Conservation (phyloP, 2,797 vertebrate genomes). For the Eulemur coronatus region DNA sequence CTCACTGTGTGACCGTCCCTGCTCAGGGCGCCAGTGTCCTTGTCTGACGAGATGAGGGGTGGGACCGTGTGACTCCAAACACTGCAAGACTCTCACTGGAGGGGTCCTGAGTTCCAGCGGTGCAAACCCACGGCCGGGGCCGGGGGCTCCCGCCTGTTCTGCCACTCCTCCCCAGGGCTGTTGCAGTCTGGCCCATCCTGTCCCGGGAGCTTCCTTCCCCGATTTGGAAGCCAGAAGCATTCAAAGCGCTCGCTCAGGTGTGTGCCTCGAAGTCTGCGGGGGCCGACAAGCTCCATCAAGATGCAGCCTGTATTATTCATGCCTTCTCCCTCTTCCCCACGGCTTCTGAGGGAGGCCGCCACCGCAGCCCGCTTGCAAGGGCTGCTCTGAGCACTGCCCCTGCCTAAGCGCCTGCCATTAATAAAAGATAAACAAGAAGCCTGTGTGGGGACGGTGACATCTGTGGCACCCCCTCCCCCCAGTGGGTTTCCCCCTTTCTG, state of each 20-base stretch:
- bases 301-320: constrained; percentile 78
- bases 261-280: constrained; percentile 54
- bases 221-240: constrained; percentile 22
- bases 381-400: constrained; percentile 63
- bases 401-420: constrained; percentile 75
- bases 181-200: not conserved
- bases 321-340: constrained; percentile 49
- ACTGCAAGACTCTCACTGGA: not conserved
- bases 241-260: constrained; percentile 70
- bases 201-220: not conserved
- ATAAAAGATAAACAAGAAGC: constrained; percentile 80
- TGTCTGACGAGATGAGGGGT: not conserved
- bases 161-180: not conserved
- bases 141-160: not conserved
- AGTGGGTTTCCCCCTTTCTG: not conserved
- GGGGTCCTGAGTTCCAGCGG: not conserved
- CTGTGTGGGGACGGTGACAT: constrained; percentile 66
- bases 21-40: not conserved
- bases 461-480: constrained; percentile 6
- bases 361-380: constrained; percentile 48
- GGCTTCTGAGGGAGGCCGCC: constrained; percentile 51
- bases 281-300: constrained; percentile 74
- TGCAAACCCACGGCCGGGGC: not conserved
- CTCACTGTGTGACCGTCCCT: not conserved
- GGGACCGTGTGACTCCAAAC: accelerated